phyloP scores from a whole-genome alignment of 2,797 vertebrate genomes.

The Mallotus villosus region DNA sequence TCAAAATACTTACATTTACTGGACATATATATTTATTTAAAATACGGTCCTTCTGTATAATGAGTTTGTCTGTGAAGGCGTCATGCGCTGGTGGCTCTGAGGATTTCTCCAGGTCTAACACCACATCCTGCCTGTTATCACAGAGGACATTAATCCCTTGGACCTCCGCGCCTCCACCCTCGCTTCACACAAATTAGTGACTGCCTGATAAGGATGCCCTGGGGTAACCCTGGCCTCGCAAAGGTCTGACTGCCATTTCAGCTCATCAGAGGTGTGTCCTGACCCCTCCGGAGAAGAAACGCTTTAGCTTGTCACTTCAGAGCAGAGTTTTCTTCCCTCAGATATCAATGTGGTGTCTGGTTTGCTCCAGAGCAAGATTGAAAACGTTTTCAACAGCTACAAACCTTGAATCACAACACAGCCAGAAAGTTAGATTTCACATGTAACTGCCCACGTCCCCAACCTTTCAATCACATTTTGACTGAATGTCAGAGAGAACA shows the following conservation, averaged over 20 bases:
- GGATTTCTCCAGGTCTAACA: slow-evolving; percentile 53
- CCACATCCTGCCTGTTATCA: slow-evolving; percentile 59
- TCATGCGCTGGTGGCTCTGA: slow-evolving; percentile 48
- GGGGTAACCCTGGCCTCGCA: slow-evolving; percentile 40
- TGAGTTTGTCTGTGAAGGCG: slow-evolving; percentile 48
- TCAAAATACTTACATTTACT: slow-evolving; percentile 44
- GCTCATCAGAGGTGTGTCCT: slow-evolving; percentile 37
- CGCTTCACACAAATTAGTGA: slow-evolving; percentile 61
- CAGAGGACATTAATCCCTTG: slow-evolving; percentile 61
- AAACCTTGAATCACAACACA: not conserved
- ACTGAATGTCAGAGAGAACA: not conserved
- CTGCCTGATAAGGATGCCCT: slow-evolving; percentile 63
- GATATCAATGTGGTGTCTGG: not conserved
- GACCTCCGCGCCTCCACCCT: slow-evolving; percentile 55
- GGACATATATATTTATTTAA: slow-evolving; percentile 48
- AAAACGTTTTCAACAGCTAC: not conserved
- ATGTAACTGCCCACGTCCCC: no score
- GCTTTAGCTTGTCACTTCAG: slow-evolving; percentile 8
- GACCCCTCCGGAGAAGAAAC: slow-evolving; percentile 22
- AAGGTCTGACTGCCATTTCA: slow-evolving; percentile 44
- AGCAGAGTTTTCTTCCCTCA: not conserved
- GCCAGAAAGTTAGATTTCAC: not conserved
- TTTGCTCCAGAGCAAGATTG: not conserved
- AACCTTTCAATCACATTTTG: not conserved
- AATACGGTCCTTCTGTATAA: slow-evolving; percentile 32